Evolutionary conservation across 2,113 vertebrate genomes (phyloP), one percentile per base, ranked within the genome.

Genomic region (Ginglymostoma cirratum): DNA sequence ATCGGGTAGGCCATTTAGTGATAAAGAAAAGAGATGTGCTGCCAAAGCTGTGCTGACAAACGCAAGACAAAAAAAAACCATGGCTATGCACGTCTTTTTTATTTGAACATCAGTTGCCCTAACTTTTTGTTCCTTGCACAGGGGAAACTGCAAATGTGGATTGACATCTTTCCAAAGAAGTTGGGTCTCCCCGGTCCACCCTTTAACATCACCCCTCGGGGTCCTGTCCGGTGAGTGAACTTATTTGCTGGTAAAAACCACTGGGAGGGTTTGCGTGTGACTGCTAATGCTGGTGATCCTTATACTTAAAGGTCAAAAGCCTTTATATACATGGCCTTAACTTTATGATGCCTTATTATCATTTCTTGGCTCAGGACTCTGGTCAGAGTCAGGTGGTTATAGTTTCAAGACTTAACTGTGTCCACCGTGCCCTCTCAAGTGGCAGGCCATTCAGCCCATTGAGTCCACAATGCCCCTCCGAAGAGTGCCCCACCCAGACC

Each of bases 121-220:
- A 70, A 69, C 93, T 2, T 12, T 45, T 15, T 45, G 0, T 0
- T 12, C 96, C 45, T 95, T 2, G 0, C 0, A 0, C 96, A 98
- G 98, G 98, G 98, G 76, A 98, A 98, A 96, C 78, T 98, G 15
- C 98, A 98, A 96, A 96, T 98, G 97, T 98, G 98, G 98, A 97
- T 98, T 61, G 98, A 98, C 93, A 45, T 98, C 52, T 98, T 98
- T 96, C 98, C 98, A 0, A 67, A 95, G 85, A 96, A 52, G 96
- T 96, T 98, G 1, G 98, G 98, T 0, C 96, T 97, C 21, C 98
- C 98, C 0, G 97, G 97, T 0, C 97, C 97, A 69, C 42, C 96
- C 0, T 96, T 97, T 0, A 72, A 97, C 96, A 97, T 98, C 96
- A 96, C 96, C 17, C 97, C 97, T 96, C 97, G 96, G 95, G 95